Conservation (phyloP, 2,113 vertebrate genomes). For the Empidonax traillii region DNA sequence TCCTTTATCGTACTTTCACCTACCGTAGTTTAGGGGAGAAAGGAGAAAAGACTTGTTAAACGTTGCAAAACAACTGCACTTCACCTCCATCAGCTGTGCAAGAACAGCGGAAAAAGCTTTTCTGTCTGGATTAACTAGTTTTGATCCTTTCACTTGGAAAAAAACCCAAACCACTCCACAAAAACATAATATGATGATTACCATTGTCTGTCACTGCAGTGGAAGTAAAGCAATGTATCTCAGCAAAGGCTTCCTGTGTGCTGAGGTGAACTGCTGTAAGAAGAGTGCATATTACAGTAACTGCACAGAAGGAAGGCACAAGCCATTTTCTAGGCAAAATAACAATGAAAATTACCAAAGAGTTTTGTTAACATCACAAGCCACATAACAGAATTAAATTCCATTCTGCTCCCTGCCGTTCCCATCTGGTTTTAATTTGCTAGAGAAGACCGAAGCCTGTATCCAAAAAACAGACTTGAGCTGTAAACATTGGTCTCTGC, state of each 20-base stretch:
- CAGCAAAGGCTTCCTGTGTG: not conserved
- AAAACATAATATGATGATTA: not conserved
- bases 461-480: constrained; percentile 11
- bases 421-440: constrained; percentile 56
- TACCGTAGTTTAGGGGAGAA: not conserved
- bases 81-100: not conserved
- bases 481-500: constrained; percentile 31
- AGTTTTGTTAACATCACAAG: constrained; percentile 33
- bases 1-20: not conserved
- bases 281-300: not conserved
- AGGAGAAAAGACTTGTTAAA: not conserved
- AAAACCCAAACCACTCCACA: no score
- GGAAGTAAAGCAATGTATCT: not conserved
- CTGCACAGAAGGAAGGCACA: not conserved
- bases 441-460: constrained; percentile 16
- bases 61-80: not conserved
- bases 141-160: not conserved
- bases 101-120: not conserved
- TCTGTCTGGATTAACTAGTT: not conserved
- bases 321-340: not conserved
- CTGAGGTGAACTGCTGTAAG: not conserved
- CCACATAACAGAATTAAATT: constrained; percentile 36
- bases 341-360: constrained; percentile 4
- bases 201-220: not conserved
- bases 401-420: not conserved